phyloP scores from a whole-genome alignment of 1,140 invertebrate species.

The Pogonus chalceus region DNA sequence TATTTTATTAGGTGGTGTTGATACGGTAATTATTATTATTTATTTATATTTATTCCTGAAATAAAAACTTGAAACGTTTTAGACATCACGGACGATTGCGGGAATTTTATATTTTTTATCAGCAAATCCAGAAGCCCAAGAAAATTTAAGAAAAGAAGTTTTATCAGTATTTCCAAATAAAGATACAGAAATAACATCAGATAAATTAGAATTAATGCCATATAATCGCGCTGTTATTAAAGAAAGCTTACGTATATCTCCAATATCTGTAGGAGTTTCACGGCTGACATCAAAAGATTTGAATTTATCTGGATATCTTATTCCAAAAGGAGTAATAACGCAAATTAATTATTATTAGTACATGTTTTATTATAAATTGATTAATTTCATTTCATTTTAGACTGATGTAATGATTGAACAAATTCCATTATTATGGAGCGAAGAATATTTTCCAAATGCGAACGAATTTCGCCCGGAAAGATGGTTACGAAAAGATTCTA shows the following conservation, averaged over 20 bases:
- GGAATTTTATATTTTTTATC: conserved; percentile 22
- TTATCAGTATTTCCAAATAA: conserved; percentile 20
- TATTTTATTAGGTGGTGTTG: conserved; percentile 63
- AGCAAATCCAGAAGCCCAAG: conserved; percentile 23
- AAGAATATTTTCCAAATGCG: conserved; percentile 40
- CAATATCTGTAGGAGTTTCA: conserved; percentile 41
- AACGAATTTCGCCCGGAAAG: conserved; percentile 47
- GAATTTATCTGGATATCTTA: conserved; percentile 43
- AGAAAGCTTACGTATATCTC: conserved; percentile 47
- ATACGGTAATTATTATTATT: conserved; percentile 46
- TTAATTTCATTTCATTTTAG: conserved; percentile 23
- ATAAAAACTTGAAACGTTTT: conserved; percentile 1
- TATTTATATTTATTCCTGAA: not conserved
- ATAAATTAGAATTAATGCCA: conserved; percentile 42
- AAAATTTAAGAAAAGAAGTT: conserved; percentile 23
- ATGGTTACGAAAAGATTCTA: conserved; percentile 38
- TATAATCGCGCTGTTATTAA: conserved; percentile 57
- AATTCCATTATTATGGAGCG: conserved; percentile 28
- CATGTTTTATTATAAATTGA: not conserved
- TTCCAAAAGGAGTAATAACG: conserved; percentile 47
- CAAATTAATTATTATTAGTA: not conserved
- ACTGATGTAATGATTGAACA: conserved; percentile 41
- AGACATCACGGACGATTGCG: conserved; percentile 23
- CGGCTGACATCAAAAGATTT: conserved; percentile 42
- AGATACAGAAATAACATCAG: conserved; percentile 21